A percentile compares a stretch with the other conserved stretches of the same genome.
phyloP scores from a whole-genome alignment of 2,797 vertebrate genomes.

The Notolabrus celidotus region DNA sequence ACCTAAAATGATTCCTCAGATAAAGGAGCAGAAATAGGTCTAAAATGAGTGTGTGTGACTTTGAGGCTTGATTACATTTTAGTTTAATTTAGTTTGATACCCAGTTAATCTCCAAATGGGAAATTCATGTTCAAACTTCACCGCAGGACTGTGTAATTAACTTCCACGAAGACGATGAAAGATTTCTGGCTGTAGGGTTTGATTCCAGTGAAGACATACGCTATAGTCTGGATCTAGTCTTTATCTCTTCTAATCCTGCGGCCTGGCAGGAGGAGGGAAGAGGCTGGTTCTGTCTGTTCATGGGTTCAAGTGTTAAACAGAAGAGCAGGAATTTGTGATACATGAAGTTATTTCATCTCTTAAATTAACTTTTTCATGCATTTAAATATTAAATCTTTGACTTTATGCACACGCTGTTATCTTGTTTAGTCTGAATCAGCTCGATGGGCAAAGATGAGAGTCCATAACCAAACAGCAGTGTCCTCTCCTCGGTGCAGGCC shows the following conservation, averaged over 20 bases:
- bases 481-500: constrained; percentile 39
- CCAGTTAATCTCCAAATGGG: constrained; percentile 6
- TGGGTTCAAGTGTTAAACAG: neutral
- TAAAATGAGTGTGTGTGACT: neutral
- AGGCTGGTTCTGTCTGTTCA: neutral
- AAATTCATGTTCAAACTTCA: neutral
- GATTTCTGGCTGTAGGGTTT: neutral
- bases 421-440: too few relatives aligned
- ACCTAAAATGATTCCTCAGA: neutral
- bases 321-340: neutral
- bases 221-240: neutral
- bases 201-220: neutral
- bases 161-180: neutral
- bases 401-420: constrained; percentile 2
- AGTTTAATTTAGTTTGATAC: constrained; percentile 9
- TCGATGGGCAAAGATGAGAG: constrained; percentile 13
- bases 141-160: constrained; percentile 13
- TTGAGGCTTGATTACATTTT: constrained; percentile 5
- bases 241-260: neutral
- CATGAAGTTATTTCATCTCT: neutral
- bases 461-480: constrained; percentile 14
- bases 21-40: neutral
- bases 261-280: neutral
- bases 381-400: constrained; percentile 8
- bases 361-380: neutral